Evolutionary conservation across 2,113 vertebrate genomes (phyloP), one percentile per base, ranked within the genome.

Genomic region (Nibea albiflora): DNA sequence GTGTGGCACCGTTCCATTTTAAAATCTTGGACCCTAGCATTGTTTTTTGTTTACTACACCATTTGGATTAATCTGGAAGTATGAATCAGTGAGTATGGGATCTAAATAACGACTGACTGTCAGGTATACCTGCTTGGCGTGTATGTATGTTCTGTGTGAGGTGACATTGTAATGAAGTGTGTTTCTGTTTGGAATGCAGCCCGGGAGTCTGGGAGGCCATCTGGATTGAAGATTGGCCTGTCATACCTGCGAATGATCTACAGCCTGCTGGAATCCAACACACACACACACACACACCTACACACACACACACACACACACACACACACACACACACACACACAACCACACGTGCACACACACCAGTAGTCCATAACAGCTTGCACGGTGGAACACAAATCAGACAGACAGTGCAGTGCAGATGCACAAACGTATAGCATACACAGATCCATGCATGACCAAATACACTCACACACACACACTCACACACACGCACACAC

Each of bases 161-260:
- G 67, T 56, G 78, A 80, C 64, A 62, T 76, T 76, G 73, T 53
- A 72, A 24, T 11, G 22, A 62, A 81, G 62, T 58, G 65, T 73
- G 80, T 83, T 69, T 82, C 83, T 82, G 79, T 80, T 81, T 85
- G 86, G 81, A 85, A 83, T 85, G 78, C 65, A 81, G 73, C 81
- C 80, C 69, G 1, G 77, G 67, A 81, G 87, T 79, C 74, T 86
- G 57, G 53, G 62, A 82, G 81, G 76, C 76, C 90, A 91, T 89
- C 90, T 94, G 92, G 91, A 88, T 88, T 91, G 89, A 88, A 90
- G 88, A 92, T 91, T 89, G 88, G 90, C 89, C 84, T 73, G 87
- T 80, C 82, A 88, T 79, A 88, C 72, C 84, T 88, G 80, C n/a
- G 20, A 89, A 89, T 92, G 86, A 91, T 89, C 83, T 92, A 91